Evolutionary conservation across 2,797 vertebrate genomes (phyloP).

Genomic region (Ctenopoma kingsleyae): DNA sequence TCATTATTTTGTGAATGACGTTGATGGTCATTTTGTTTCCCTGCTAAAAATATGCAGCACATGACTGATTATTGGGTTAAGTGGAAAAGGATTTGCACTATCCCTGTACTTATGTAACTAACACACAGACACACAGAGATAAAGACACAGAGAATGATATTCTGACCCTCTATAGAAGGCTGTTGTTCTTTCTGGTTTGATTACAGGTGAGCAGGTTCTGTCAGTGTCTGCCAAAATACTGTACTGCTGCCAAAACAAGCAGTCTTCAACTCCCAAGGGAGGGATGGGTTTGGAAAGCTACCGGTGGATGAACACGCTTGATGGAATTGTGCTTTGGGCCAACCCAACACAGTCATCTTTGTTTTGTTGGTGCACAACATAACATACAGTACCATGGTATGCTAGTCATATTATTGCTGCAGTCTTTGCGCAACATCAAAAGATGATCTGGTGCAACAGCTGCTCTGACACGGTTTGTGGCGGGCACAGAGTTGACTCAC

Average conservation of each 20-base stretch:
- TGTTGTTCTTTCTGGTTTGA: constrained; percentile 56
- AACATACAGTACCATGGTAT: constrained; percentile 57
- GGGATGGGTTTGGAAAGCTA: constrained; percentile 46
- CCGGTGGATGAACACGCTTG: constrained; percentile 41
- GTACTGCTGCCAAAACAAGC: constrained; percentile 61
- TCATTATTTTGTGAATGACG: constrained; percentile 61
- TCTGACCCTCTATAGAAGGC: constrained; percentile 45
- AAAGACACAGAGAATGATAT: constrained; percentile 19
- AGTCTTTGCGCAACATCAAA: constrained; percentile 56
- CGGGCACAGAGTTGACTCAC: constrained; percentile 50
- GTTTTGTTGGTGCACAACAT: constrained; percentile 54
- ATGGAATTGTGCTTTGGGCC: constrained; percentile 51
- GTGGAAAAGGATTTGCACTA: constrained; percentile 17
- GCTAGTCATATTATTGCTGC: constrained; percentile 51
- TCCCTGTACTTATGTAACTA: constrained; percentile 19
- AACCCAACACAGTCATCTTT: constrained; percentile 64
- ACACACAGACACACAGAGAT: constrained; percentile 18
- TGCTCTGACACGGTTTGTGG: constrained; percentile 53
- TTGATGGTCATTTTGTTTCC: constrained; percentile 54
- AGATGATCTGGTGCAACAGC: constrained; percentile 58
- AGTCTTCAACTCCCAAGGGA: constrained; percentile 26
- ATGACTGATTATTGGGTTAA: constrained; percentile 28
- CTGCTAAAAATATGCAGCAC: constrained; percentile 18
- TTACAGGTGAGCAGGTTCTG: constrained; percentile 63
- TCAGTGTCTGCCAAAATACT: constrained; percentile 46